These are phyloP conservation scores for Andrena dorsata DNA, from an alignment of 2,888 invertebrate species.

Conservation along the genomic window DNA sequence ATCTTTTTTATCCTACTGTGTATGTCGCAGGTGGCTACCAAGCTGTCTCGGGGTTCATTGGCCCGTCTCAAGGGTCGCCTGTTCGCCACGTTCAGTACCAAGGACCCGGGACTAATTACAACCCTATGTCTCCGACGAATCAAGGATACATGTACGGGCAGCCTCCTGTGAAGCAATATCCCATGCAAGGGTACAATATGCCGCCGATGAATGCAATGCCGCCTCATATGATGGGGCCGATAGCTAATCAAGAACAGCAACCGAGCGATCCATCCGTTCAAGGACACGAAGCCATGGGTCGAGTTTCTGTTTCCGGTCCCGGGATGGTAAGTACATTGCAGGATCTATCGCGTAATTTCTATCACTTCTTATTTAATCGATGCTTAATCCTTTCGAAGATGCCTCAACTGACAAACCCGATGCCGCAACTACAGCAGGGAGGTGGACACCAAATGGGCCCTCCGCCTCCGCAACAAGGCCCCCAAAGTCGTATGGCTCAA, in stretches of 20 bases:
- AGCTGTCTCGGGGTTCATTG: slow-evolving; percentile 86
- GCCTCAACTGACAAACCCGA: slow-evolving; percentile 70
- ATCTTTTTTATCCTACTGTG: slow-evolving; percentile 14
- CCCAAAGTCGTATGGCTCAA: slow-evolving; percentile 64
- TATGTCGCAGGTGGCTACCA: slow-evolving; percentile 84
- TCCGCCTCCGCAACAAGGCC: slow-evolving; percentile 54
- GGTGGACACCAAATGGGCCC: slow-evolving; percentile 70
- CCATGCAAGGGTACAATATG: slow-evolving; percentile 79
- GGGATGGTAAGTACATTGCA: slow-evolving; percentile 75
- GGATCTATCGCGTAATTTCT: background rate
- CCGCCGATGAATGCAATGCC: slow-evolving; percentile 73
- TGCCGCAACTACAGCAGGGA: slow-evolving; percentile 71
- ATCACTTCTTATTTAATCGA: background rate
- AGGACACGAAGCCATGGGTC: slow-evolving; percentile 76
- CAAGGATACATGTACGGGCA: slow-evolving; percentile 79
- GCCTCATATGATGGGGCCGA: slow-evolving; percentile 76
- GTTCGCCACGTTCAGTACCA: slow-evolving; percentile 86
- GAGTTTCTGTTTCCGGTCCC: slow-evolving; percentile 77
- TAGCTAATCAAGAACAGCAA: slow-evolving; percentile 73
- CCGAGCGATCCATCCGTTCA: slow-evolving; percentile 70
- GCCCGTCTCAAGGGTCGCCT: slow-evolving; percentile 86
- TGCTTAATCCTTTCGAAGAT: slow-evolving; percentile 64
- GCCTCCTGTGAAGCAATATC: slow-evolving; percentile 77
- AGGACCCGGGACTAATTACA: slow-evolving; percentile 79
- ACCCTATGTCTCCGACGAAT: slow-evolving; percentile 81